These are phyloP conservation scores for Xenus cinereus DNA, from an alignment of 2,113 vertebrate species.

Conservation along the genomic window DNA sequence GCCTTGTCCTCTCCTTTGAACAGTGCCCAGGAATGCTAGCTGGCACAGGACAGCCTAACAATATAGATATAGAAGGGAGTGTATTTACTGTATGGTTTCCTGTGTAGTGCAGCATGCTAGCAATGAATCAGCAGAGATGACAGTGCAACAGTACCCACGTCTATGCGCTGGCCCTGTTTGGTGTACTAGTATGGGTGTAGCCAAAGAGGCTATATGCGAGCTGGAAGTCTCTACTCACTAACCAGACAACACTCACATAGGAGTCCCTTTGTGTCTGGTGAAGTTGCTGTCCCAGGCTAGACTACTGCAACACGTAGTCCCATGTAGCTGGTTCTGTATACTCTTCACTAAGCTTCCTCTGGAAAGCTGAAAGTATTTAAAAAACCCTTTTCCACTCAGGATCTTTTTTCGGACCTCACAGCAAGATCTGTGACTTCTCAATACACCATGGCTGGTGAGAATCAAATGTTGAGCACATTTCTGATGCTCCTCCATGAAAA, in stretches of 20 bases:
- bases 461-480: neutral
- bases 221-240: neutral
- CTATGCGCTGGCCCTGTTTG: neutral
- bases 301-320: neutral
- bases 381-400: neutral
- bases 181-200: neutral
- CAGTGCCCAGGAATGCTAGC: neutral
- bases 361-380: neutral
- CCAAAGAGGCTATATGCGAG: neutral
- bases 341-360: neutral
- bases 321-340: neutral
- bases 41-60: neutral
- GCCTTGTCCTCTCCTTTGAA: neutral
- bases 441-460: neutral
- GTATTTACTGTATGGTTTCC: neutral
- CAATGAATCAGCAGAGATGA: neutral
- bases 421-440: neutral
- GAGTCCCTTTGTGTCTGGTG: neutral
- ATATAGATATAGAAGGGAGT: neutral
- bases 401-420: neutral
- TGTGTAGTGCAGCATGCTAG: accelerated
- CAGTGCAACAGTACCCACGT: neutral
- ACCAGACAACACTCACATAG: neutral
- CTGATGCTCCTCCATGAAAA: neutral
- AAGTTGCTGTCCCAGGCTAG: neutral